Evolutionary conservation across 2,797 vertebrate species (phyloP).

Genomic region (Cyprinodon diabolis): DNA sequence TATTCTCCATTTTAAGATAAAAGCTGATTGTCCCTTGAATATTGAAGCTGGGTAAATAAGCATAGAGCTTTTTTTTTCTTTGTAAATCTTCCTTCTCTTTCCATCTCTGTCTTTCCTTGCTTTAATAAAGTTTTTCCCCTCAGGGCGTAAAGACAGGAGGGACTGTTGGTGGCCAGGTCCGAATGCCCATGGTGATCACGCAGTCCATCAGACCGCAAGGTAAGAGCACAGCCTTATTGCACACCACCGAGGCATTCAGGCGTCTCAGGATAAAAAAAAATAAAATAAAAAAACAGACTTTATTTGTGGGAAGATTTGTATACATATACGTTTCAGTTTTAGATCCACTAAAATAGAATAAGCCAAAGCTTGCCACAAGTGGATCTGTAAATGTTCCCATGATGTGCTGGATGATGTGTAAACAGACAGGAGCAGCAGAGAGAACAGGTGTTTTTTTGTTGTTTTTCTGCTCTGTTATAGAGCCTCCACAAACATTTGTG

Average conservation of each 20-base stretch:
- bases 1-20: slow-evolving; percentile 9
- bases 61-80: slow-evolving; percentile 1
- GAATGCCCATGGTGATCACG: slow-evolving; percentile 88
- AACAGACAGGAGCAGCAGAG: slow-evolving; percentile 62
- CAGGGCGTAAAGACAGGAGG: slow-evolving; percentile 84
- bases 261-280: neutral
- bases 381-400: slow-evolving; percentile 43
- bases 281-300: neutral
- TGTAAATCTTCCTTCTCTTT: slow-evolving; percentile 3
- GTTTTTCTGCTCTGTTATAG: slow-evolving; percentile 56
- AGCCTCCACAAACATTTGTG: slow-evolving; percentile 77
- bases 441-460: slow-evolving; percentile 68
- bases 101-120: slow-evolving; percentile 17
- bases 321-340: slow-evolving; percentile 6
- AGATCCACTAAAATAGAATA: slow-evolving; percentile 19
- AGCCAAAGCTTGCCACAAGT: slow-evolving; percentile 54
- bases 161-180: slow-evolving; percentile 80
- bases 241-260: neutral
- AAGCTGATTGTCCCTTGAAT: slow-evolving; percentile 10
- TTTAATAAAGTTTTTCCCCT: slow-evolving; percentile 25
- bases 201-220: slow-evolving; percentile 85
- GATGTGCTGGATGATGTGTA: slow-evolving; percentile 61
- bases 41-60: slow-evolving; percentile 18
- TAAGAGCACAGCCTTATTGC: slow-evolving; percentile 51
- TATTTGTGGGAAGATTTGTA: neutral